Conservation (phyloP, 2,113 vertebrate species). For the Oenanthe oenanthe region DNA sequence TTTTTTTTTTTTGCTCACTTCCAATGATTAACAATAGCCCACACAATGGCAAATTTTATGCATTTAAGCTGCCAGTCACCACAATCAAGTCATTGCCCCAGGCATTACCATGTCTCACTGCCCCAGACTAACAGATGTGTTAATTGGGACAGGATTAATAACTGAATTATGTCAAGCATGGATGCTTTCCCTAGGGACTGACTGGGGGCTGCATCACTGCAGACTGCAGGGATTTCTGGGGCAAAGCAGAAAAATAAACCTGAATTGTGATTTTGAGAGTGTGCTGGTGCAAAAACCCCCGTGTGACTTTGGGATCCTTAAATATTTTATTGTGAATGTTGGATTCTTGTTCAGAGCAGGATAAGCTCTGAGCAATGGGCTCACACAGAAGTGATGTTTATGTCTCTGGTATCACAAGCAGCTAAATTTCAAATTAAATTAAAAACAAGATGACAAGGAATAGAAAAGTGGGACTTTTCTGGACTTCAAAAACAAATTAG, state of each 20-base stretch:
- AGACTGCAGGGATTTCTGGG: background rate
- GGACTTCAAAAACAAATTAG: background rate
- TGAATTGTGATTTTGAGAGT: rapidly evolving
- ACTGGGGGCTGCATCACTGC: background rate
- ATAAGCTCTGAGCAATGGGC: background rate
- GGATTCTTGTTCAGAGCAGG: rapidly evolving
- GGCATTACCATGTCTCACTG: background rate
- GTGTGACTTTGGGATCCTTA: background rate
- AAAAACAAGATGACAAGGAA: background rate
- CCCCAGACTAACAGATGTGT: background rate
- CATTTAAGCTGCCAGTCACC: background rate
- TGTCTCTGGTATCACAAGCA: background rate
- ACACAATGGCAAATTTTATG: background rate
- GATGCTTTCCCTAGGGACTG: background rate
- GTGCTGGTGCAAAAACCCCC: background rate
- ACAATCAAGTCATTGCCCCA: background rate
- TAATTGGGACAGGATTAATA: background rate
- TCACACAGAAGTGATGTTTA: background rate
- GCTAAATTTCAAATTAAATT: background rate
- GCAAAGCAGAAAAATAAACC: background rate
- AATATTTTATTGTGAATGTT: background rate
- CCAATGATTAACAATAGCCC: background rate
- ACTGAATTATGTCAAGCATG: background rate
- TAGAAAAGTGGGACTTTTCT: background rate
- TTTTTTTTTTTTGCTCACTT: background rate